phyloP scores from a whole-genome alignment of 2,888 invertebrate genomes.

The Temnothorax unifasciatus region DNA sequence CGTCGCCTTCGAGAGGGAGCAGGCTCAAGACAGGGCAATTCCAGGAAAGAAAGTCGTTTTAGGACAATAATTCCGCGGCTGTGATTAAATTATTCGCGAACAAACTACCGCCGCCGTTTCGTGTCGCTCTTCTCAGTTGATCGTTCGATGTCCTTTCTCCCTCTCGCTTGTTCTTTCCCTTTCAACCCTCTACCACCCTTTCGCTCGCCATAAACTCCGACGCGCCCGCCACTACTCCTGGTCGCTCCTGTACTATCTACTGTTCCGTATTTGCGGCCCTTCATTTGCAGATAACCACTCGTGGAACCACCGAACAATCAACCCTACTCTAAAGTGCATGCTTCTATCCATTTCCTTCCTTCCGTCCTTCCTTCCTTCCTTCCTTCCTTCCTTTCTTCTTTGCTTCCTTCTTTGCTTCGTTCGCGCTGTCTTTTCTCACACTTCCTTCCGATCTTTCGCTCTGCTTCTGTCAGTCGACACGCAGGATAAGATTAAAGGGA shows the following conservation, averaged over 20 bases:
- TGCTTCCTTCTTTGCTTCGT: constrained; percentile 47
- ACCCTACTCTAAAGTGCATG: constrained; percentile 73
- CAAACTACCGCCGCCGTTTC: constrained; percentile 66
- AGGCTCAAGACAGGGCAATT: constrained; percentile 52
- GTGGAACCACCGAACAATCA: constrained; percentile 79
- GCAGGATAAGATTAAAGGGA: constrained; percentile 14
- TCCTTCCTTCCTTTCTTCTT: constrained; percentile 46
- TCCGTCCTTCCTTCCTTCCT: constrained; percentile 40
- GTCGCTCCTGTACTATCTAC: constrained; percentile 58
- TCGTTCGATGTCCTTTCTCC: constrained; percentile 19
- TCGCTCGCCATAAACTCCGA: constrained; percentile 63
- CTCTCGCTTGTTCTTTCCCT: constrained; percentile 10
- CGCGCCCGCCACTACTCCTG: constrained; percentile 64
- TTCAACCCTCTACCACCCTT: constrained; percentile 11
- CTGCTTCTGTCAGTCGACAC: constrained; percentile 52
- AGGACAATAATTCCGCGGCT: constrained; percentile 67
- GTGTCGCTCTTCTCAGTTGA: constrained; percentile 20
- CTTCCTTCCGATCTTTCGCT: constrained; percentile 18
- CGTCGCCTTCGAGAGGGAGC: constrained; percentile 16
- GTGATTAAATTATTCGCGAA: constrained; percentile 74
- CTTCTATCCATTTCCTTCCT: constrained; percentile 69
- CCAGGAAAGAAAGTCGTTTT: constrained; percentile 56
- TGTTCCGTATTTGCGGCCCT: constrained; percentile 80
- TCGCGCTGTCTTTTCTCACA: constrained; percentile 14
- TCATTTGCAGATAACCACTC: constrained; percentile 82